These are phyloP conservation scores for Pristionchus arcanus DNA, from an alignment of 2,888 invertebrate species.

Conservation along the genomic window DNA sequence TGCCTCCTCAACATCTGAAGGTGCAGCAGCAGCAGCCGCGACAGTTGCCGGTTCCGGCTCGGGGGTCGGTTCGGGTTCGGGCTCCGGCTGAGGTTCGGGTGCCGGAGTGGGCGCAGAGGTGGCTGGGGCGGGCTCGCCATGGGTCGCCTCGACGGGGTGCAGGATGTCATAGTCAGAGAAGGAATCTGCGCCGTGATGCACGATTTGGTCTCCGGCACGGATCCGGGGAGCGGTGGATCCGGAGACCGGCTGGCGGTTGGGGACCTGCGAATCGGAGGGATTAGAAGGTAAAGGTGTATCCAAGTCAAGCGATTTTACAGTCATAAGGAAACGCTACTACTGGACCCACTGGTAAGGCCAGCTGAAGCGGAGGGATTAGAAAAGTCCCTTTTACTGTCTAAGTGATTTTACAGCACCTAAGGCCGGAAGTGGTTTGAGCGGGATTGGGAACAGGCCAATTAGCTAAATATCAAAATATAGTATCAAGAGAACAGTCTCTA, in stretches of 20 bases:
- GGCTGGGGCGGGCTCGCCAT: background rate
- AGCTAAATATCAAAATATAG: too few relatives aligned
- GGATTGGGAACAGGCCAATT: too few relatives aligned
- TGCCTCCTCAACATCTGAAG: slow-evolving; percentile 31
- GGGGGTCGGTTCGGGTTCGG: slow-evolving; percentile 22
- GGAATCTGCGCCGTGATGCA: slow-evolving; percentile 32
- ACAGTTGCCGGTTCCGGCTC: slow-evolving; percentile 36
- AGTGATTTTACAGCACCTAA: too few relatives aligned
- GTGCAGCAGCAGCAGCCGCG: background rate
- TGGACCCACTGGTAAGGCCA: too few relatives aligned
- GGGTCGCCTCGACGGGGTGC: background rate
- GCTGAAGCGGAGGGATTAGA: too few relatives aligned
- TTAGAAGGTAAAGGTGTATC: too few relatives aligned
- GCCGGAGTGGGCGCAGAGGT: background rate
- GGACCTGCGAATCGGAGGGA: background rate
- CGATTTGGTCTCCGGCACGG: slow-evolving; percentile 14
- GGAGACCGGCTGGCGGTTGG: background rate
- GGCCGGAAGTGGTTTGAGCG: too few relatives aligned
- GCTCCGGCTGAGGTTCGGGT: slow-evolving; percentile 5
- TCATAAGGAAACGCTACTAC: too few relatives aligned
- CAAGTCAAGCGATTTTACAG: background rate
- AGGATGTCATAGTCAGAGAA: slow-evolving; percentile 52
- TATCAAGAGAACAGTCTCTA: too few relatives aligned
- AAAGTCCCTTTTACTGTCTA: too few relatives aligned
- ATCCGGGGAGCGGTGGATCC: background rate